Evolutionary conservation across 2,888 invertebrate genomes (phyloP), one percentile per base, ranked within the genome.

Genomic region (Drosophila stalkeri): DNA sequence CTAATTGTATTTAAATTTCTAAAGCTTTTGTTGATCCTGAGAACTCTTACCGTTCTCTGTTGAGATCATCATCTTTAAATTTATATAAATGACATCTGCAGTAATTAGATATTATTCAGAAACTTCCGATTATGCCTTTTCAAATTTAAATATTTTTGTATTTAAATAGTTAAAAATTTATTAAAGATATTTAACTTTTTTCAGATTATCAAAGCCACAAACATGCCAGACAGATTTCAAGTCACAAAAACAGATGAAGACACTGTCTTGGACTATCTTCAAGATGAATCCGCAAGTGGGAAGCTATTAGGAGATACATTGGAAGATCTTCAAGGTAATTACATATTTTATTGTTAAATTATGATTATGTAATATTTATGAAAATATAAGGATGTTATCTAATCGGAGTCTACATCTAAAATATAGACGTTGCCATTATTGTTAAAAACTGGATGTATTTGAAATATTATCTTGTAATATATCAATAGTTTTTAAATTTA

Each of bases 181-280:
- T 18, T 35, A 20, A 6, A 4, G 27, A n/a, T 47, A 27, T 27
- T 20, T 9, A n/a, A 54, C 4, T 27, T 12, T 85, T 27, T 55
- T 82, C 81, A 81, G 72, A 71, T 67, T 80, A 70, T 47, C 49
- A 52, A 27, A 64, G 23, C 41, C 47, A 56, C 27, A 70, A 88
- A 69, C 73, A 92, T 92, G 92, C 92, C 92, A 76, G 92, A 92
- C 78, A 91, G 92, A 90, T 92, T 92, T 86, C 92, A 92, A 88
- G 92, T 92, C 51, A 91, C 92, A 77, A 92, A 91, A 81, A 87
- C 92, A 65, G 87, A 90, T 31, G 90, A 89, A 79, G 92, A 91
- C 66, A 87, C 89, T 64, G 86, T 78, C 37, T 81, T 89, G 64
- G 89, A 88, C 64, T 91, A 90, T 77, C 83, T 90, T 23, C 74